Evolutionary conservation across 2,113 vertebrate genomes (phyloP), one percentile per base, ranked within the genome.

Genomic region (Forbesichthys papilliferus): DNA sequence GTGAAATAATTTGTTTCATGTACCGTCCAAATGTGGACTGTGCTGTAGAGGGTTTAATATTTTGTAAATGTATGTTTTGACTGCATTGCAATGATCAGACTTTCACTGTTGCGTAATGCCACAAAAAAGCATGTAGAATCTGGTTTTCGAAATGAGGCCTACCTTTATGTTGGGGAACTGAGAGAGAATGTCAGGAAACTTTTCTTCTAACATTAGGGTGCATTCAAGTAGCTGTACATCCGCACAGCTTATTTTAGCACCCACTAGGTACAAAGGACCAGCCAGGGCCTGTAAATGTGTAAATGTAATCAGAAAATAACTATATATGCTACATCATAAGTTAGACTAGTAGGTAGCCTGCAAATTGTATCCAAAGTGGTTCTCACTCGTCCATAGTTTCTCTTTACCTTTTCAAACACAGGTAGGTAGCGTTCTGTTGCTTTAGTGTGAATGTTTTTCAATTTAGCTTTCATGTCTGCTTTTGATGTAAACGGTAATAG

Each of bases 171-270:
- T 91, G 68, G 89, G 90, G 64, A 96, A 98, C 0, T 90, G 76
- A 0, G 83, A 80, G 11, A 98, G 92, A 48, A 93, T 85, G 13
- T 72, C 86, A 46, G 88, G 59, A 20, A 90, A 83, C 0, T 88
- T 77, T 80, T 98, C 96, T 87, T 98, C 94, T 77, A 83, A 3
- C 93, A 94, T 95, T 83, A 98, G 88, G 78, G 94, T 92, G 56
- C 83, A 89, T 89, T 98, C 96, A 53, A 96, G 47, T 64, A 98
- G 75, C n/a, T 93, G 90, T 64, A 97, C 68, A 66, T 98, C 96
- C 36, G 96, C 96, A 89, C 84, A 89, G 61, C 92, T 98, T 47
- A 98, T 64, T 64, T 89, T 90, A 48, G 92, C 90, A 78, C 96
- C 96, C 69, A 97, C 94, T 53, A 99, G 93, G 87, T 92, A 95